phyloP scores from a whole-genome alignment of 2,797 vertebrate species.

The Alfaro cultratus region DNA sequence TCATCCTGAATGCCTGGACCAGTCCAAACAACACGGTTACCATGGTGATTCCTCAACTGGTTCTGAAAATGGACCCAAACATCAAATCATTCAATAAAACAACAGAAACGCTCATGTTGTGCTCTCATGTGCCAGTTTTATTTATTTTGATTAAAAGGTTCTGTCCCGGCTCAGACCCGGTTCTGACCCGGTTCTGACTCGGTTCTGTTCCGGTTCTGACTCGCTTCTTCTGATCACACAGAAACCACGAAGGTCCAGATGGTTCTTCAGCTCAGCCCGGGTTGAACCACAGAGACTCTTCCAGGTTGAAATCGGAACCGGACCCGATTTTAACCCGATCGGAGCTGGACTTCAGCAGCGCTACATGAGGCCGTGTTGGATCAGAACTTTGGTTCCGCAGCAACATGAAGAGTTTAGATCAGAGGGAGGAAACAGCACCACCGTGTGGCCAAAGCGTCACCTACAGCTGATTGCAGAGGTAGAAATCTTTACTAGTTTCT shows the following conservation, averaged over 20 bases:
- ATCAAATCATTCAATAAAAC: neutral
- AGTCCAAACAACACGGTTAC: no score
- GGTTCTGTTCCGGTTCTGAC: neutral
- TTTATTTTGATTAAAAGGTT: neutral
- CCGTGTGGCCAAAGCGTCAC: neutral
- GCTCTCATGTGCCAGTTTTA: neutral
- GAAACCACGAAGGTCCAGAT: neutral
- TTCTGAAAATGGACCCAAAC: neutral
- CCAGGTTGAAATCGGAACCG: neutral
- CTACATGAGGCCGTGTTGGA: slow-evolving; percentile 2
- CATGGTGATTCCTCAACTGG: no score
- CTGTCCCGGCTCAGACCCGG: neutral
- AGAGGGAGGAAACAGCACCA: neutral
- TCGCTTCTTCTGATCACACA: neutral
- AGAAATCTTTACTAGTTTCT: slow-evolving; percentile 39
- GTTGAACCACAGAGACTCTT: neutral
- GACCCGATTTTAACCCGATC: neutral
- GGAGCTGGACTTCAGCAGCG: neutral
- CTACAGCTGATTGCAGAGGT: slow-evolving; percentile 44
- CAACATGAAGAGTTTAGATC: neutral
- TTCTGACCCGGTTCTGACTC: neutral
- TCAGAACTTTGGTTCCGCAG: neutral
- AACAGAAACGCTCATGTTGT: neutral
- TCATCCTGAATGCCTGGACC: no score
- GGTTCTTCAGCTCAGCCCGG: neutral